Base-by-base conservation (phyloP, 2,888 invertebrate species). In the Cyaniris semiargus region DNA sequence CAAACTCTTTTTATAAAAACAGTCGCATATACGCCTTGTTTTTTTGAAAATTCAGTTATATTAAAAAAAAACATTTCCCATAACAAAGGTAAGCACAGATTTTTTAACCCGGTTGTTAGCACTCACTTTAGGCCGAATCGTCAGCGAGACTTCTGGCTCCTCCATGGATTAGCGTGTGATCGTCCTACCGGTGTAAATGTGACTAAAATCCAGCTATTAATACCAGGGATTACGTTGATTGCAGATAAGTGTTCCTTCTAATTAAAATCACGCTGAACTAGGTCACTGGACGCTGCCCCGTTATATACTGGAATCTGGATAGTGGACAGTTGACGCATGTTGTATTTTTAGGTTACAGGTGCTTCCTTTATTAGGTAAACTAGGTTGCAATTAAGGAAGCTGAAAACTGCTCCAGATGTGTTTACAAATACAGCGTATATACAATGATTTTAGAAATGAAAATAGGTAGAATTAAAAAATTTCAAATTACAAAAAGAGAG, bases 231-330 rank as follows among this genome's bases (percentile, higher is more conserved):
- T 87, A 85, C 84, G 85, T 83, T 90, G 90, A 93, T 91, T 89
- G 88, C 84, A 83, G 92, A 93, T 93, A 89, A 90, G 87, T 89
- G 86, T 86, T 83, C 81, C 84, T 83, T 88, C 89, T 91, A 92
- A 93, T 92, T 93, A 93, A 93, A 87, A 87, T 86, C 83, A 86
- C 84, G 85, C 84, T 85, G 84, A 88, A 85, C 86, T 88, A 88
- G 90, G 89, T 88, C 89, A 88, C 83, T 82, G 87, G 82, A 83
- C 86, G 86, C 60, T 44, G 44, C 31, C 72, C 44, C 70, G 75
- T 70, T 77, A 70, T 74, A 76, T 70, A 71, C 70, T 72, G 38
- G 38, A 58, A 21, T 53, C 38, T 48, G 70, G 56, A 44, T 44
- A 44, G 44, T 53, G 53, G 18, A 53, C 53, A 27, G 23, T 72